Conservation (phyloP, 1,140 invertebrate species). For the Nasonia longicornis region DNA sequence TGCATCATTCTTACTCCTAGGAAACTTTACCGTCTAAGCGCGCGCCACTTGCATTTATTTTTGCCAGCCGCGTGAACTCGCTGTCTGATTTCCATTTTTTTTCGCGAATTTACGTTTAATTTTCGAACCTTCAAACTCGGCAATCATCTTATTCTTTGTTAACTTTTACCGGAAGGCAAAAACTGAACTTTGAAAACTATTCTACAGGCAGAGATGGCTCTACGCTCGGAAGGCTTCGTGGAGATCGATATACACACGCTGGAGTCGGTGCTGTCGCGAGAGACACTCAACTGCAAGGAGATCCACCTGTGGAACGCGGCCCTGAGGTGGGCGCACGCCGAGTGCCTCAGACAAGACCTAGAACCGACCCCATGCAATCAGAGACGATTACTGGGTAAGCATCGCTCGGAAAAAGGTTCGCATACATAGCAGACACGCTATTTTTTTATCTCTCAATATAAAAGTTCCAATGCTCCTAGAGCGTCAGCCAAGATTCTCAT, state of each 20-base stretch:
- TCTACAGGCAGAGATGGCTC: constrained; percentile 90
- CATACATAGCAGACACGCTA: background rate
- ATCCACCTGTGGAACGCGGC: constrained; percentile 90
- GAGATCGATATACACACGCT: constrained; percentile 92
- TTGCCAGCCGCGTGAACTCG: background rate
- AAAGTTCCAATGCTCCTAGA: background rate
- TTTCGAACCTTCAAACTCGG: background rate
- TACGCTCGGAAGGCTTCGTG: constrained; percentile 92
- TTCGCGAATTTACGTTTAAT: background rate
- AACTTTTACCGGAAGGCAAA: background rate
- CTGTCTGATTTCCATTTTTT: background rate
- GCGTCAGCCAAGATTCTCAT: background rate
- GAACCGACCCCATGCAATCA: constrained; percentile 78
- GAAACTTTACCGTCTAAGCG: constrained; percentile 27
- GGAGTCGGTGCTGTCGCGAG: constrained; percentile 86
- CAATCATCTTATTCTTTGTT: background rate
- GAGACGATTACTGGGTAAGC: constrained; percentile 61
- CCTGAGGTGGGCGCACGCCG: constrained; percentile 89
- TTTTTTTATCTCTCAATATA: background rate
- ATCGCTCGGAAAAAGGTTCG: constrained; percentile 1
- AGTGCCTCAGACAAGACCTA: constrained; percentile 84
- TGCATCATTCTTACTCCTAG: constrained; percentile 44
- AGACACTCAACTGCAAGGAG: constrained; percentile 93
- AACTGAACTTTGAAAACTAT: constrained; percentile 47
- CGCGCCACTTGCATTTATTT: constrained; percentile 12